These are phyloP conservation scores for Thecocarcelia acutangulata DNA, from an alignment of 2,888 invertebrate species.

Conservation along the genomic window DNA sequence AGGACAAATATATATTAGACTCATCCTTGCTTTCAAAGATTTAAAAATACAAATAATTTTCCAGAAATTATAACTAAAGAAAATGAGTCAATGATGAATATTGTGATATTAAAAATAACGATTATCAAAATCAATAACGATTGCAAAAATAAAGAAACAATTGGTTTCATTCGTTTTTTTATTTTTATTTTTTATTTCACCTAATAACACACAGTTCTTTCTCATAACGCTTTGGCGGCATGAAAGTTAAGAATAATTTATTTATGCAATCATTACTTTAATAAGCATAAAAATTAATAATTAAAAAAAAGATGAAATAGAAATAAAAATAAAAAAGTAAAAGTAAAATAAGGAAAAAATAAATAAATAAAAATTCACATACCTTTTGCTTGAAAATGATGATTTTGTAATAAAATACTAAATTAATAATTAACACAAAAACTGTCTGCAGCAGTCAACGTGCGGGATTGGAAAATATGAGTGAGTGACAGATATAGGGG, in stretches of 20 bases:
- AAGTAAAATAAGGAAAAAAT: constrained; percentile 37
- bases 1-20: constrained; percentile 67
- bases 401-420: constrained; percentile 49
- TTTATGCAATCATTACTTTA: neutral
- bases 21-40: constrained; percentile 52
- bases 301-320: constrained; percentile 5
- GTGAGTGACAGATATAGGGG: constrained; percentile 11
- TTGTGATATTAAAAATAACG: constrained; percentile 30
- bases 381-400: constrained; percentile 58
- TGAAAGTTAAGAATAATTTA: too few relatives aligned
- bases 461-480: constrained; percentile 41
- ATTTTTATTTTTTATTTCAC: too few relatives aligned
- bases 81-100: constrained; percentile 45
- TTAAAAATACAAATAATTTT: constrained; percentile 24
- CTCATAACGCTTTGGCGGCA: too few relatives aligned
- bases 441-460: constrained; percentile 53
- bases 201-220: too few relatives aligned
- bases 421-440: constrained; percentile 55
- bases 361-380: constrained; percentile 65
- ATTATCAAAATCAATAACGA: constrained; percentile 12
- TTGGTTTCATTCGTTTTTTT: too few relatives aligned
- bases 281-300: neutral
- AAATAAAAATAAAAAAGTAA: too few relatives aligned
- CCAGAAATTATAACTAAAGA: constrained; percentile 26
- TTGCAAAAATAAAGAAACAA: constrained; percentile 27